Evolutionary conservation across 2,113 vertebrate species (phyloP).

Genomic region (Pholis gunnellus): DNA sequence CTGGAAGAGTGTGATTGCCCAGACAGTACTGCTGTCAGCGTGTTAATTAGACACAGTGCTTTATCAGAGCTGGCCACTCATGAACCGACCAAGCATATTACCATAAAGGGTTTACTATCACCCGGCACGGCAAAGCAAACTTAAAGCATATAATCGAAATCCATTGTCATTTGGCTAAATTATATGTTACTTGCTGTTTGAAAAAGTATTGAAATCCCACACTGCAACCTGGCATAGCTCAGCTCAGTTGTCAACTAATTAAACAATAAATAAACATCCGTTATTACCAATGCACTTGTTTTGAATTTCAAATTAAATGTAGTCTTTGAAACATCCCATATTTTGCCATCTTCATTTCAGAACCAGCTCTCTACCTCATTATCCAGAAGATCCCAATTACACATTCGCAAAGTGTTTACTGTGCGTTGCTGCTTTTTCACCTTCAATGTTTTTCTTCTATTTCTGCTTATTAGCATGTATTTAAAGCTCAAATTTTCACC

Average conservation of each 20-base stretch:
- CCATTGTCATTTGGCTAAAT: constrained; percentile 49
- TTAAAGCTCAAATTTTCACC: constrained; percentile 34
- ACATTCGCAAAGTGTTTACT: constrained; percentile 26
- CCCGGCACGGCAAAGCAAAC: constrained; percentile 39
- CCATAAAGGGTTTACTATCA: constrained; percentile 70
- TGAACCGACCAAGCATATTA: constrained; percentile 66
- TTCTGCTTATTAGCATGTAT: constrained; percentile 37
- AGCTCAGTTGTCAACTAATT: constrained; percentile 1
- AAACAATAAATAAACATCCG: constrained; percentile 34
- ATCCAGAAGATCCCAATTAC: constrained; percentile 52
- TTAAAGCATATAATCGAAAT: constrained; percentile 42
- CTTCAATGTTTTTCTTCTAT: constrained; percentile 15
- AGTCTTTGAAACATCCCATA: constrained; percentile 42
- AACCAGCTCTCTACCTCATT: constrained; percentile 56
- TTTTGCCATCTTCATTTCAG: constrained; percentile 41
- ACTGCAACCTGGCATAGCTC: not conserved
- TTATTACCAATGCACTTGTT: constrained; percentile 39
- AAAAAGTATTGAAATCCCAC: constrained; percentile 7
- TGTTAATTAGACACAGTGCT: constrained; percentile 84
- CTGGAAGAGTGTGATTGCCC: constrained; percentile 80
- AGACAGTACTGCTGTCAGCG: constrained; percentile 80
- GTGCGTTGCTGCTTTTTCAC: constrained; percentile 35
- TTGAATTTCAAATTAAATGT: constrained; percentile 39
- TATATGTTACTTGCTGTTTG: constrained; percentile 29
- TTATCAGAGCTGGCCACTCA: constrained; percentile 82